phyloP scores from a whole-genome alignment of 2,888 invertebrate genomes.

The Chloroclystis v-ata region DNA sequence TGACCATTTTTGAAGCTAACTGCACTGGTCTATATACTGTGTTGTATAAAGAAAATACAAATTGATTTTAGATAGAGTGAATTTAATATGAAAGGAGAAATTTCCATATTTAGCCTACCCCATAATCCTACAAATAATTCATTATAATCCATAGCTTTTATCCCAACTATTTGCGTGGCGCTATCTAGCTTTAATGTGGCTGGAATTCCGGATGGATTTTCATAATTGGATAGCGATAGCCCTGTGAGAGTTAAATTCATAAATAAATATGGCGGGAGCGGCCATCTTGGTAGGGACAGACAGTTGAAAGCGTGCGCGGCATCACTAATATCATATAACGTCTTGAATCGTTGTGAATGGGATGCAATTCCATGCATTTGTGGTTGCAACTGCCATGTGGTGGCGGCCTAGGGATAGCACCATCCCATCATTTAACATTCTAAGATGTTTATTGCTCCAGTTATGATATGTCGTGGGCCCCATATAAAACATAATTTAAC shows the following conservation, averaged over 20 bases:
- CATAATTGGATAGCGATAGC: slow-evolving; percentile 42
- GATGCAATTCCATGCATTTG: slow-evolving; percentile 8
- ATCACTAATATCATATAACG: slow-evolving; percentile 31
- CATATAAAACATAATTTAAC: too few relatives aligned
- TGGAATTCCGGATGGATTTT: slow-evolving; percentile 34
- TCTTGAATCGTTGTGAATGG: slow-evolving; percentile 9
- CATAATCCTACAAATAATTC: background rate
- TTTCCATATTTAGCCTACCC: background rate
- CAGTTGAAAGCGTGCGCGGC: slow-evolving; percentile 41
- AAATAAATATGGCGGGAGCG: slow-evolving; percentile 51
- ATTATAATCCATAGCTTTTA: background rate
- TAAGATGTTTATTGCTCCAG: too few relatives aligned
- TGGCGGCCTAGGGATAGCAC: too few relatives aligned
- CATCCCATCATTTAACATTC: too few relatives aligned
- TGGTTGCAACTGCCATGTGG: too few relatives aligned
- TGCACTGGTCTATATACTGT: too few relatives aligned
- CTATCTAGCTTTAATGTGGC: slow-evolving; percentile 15
- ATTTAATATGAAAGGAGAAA: too few relatives aligned
- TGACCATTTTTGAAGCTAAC: too few relatives aligned
- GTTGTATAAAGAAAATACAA: too few relatives aligned
- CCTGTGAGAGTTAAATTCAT: slow-evolving; percentile 48
- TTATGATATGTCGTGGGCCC: too few relatives aligned
- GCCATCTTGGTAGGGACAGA: slow-evolving; percentile 42
- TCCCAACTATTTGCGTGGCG: background rate
- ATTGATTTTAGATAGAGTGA: too few relatives aligned